Conservation (phyloP, 2,113 vertebrate species). For the Myxocyprinus asiaticus region DNA sequence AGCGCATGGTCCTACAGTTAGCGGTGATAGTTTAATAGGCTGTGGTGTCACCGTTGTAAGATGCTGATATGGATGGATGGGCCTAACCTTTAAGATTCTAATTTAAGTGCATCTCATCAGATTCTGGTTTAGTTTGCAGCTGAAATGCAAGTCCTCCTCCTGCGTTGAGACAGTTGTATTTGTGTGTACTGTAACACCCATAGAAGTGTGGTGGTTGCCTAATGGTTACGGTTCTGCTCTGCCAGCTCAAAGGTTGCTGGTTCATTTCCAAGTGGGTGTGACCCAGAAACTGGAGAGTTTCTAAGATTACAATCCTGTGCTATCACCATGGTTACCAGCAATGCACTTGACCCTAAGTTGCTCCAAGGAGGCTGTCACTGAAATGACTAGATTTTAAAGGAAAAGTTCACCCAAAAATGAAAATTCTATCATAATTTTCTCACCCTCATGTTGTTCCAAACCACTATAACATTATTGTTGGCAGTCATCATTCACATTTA, state of each 20-base stretch:
- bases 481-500: too few species aligned
- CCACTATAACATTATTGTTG: too few species aligned
- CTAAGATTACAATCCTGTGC: constrained; percentile 14
- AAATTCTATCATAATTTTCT: too few species aligned
- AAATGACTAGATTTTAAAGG: background rate
- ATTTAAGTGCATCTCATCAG: constrained; percentile 42
- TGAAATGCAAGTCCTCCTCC: constrained; percentile 24
- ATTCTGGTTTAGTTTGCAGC: constrained; percentile 34
- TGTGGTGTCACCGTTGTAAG: constrained; percentile 42
- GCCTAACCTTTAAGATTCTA: constrained; percentile 55
- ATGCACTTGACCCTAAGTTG: constrained; percentile 5
- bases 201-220: background rate
- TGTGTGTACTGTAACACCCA: background rate
- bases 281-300: background rate
- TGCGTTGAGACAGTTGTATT: constrained; percentile 10
- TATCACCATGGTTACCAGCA: background rate
- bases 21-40: constrained; percentile 49
- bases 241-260: constrained; percentile 3
- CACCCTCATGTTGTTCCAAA: too few species aligned
- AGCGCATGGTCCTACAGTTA: constrained; percentile 39
- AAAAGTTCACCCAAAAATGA: too few species aligned
- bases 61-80: constrained; percentile 52
- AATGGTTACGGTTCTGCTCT: background rate
- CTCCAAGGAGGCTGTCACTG: background rate
- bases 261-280: background rate